Evolutionary conservation across 2,113 vertebrate genomes (phyloP).

Genomic region (Carettochelys insculpta): DNA sequence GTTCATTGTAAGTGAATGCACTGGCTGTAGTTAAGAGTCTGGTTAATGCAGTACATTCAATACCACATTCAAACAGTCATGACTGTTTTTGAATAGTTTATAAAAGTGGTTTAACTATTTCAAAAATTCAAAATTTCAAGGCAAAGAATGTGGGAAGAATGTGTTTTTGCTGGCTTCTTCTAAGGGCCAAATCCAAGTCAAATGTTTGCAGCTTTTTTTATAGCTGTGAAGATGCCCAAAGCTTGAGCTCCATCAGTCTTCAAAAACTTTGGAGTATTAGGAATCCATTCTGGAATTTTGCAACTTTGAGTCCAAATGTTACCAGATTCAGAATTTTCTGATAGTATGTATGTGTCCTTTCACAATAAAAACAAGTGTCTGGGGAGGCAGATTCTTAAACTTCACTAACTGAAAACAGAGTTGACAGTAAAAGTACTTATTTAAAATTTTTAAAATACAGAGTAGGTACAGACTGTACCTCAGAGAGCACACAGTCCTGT

Average conservation of each 20-base stretch:
- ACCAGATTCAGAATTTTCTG: neutral
- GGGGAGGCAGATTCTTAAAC: neutral
- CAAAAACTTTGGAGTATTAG: accelerated
- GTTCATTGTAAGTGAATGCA: neutral
- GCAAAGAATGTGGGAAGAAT: neutral
- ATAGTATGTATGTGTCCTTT: neutral
- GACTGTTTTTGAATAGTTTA: neutral
- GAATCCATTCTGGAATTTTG: neutral
- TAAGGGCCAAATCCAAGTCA: neutral
- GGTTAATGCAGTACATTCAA: neutral
- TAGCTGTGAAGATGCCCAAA: neutral
- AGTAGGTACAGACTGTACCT: neutral
- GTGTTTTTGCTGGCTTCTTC: neutral
- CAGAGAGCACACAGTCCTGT: neutral
- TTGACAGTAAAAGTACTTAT: neutral
- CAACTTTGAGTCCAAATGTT: accelerated
- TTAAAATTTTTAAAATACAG: neutral
- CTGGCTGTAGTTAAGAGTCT: neutral
- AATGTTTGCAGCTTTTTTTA: accelerated
- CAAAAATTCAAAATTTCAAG: neutral
- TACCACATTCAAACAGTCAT: neutral
- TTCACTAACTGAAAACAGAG: neutral
- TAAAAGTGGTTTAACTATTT: neutral
- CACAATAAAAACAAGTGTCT: neutral
- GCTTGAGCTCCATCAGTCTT: too few species aligned